phyloP scores from a whole-genome alignment of 1,140 invertebrate genomes.

The Sesamia nonagrioides region DNA sequence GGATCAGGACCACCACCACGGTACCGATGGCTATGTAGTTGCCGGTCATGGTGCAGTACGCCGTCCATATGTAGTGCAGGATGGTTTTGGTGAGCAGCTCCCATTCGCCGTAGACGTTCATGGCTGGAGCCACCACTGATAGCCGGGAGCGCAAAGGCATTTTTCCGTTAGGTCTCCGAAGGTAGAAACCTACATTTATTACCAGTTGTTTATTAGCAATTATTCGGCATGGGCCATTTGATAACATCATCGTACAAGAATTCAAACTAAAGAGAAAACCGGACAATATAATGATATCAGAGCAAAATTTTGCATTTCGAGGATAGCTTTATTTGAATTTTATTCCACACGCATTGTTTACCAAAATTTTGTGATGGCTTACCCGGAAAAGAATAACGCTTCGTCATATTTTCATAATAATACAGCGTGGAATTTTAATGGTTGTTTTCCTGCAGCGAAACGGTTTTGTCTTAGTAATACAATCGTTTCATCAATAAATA shows the following conservation, averaged over 20 bases:
- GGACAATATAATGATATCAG: too few species aligned
- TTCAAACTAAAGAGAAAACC: too few species aligned
- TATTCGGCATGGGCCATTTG: too few species aligned
- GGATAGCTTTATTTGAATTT: too few species aligned
- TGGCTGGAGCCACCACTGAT: not conserved
- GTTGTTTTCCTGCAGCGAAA: too few species aligned
- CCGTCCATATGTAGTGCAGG: constrained; percentile 48
- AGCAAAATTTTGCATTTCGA: too few species aligned
- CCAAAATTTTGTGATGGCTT: not conserved
- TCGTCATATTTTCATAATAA: constrained; percentile 27
- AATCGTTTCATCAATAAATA: too few species aligned
- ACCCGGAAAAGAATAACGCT: not conserved
- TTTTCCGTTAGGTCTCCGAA: not conserved
- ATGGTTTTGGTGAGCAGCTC: not conserved
- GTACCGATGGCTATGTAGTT: constrained; percentile 58
- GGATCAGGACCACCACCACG: constrained; percentile 56
- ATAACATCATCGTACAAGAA: too few species aligned
- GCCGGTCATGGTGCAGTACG: constrained; percentile 50
- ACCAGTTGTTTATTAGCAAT: too few species aligned
- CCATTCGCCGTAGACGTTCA: not conserved
- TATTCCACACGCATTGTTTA: too few species aligned
- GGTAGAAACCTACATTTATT: not conserved
- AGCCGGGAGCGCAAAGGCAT: not conserved
- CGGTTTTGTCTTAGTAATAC: too few species aligned
- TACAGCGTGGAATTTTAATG: too few species aligned